Base-by-base conservation (phyloP, 64 coral and sea anemone species). In the Stichodactyla helianthus region DNA sequence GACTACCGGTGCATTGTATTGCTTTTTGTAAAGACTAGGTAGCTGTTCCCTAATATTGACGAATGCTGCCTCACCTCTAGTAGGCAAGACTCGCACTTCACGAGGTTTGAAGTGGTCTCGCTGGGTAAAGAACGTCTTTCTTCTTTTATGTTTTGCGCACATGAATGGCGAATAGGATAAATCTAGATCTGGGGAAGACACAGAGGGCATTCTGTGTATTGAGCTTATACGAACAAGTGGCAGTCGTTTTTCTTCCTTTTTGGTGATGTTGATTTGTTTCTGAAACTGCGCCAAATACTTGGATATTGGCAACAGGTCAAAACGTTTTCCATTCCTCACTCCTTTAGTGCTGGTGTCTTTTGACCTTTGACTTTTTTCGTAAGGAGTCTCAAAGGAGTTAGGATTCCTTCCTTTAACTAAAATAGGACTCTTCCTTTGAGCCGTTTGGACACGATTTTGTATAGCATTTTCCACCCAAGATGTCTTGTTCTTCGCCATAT, bases 231-330 rank as follows among this genome's bases (percentile, higher is more conserved):
- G 88, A 25, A 96, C 86, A 2, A 96, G 83, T 5, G 94, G 94
- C 5, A 96, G 76, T 10, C 77, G 27, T 52, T 51, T 81, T 52
- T 79, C 77, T 79, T 81, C 25, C 70, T 59, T 19, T 56, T 92
- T 71, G 19, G 77, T 16, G 6, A 84, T 25, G 50, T 88, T 88
- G 14, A 23, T 61, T 61, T 91, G 58, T 22, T 65, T 54, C 44
- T 90, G 86, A 15, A 85, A 86, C 26, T 89, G 87, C 15, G 89
- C 77, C 17, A 96, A 26, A 51, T 84, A 92, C 57, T 87, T 92
- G 51, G 91, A 96, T 70, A 96, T 96, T 0, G 94, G 94, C 12
- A 96, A 28, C 20, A 96, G 85, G 83, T 96, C 94, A 53, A 93
- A 90, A 20, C 82, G 85, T n/a, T 90, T 93, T 22, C 94, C 94